phyloP scores from a whole-genome alignment of 2,113 vertebrate species.

The Lipophrys pholis region DNA sequence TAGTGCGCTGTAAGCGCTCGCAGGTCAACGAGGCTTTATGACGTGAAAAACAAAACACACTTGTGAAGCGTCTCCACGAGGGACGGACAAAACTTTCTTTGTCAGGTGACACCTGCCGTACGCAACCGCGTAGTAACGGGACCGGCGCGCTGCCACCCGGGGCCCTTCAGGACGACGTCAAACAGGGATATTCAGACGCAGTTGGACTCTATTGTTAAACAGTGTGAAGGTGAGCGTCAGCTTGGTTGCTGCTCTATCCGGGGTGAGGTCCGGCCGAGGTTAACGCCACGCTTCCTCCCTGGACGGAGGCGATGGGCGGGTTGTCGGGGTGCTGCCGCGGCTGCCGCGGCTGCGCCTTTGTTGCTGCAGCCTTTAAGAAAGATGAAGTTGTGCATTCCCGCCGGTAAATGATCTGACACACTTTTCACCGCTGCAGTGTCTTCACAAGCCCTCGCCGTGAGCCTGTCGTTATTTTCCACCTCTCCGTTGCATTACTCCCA shows the following conservation, averaged over 20 bases:
- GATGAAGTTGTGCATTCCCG: slow-evolving; percentile 72
- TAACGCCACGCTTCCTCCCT: slow-evolving; percentile 46
- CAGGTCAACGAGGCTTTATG: slow-evolving; percentile 28
- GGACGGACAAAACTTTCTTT: slow-evolving; percentile 22
- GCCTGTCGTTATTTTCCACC: slow-evolving; percentile 61
- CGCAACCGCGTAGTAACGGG: slow-evolving; percentile 32
- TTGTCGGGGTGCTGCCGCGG: slow-evolving; percentile 57
- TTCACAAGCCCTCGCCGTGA: slow-evolving; percentile 72
- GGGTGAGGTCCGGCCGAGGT: slow-evolving; percentile 58
- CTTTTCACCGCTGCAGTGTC: slow-evolving; percentile 73
- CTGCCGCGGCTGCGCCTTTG: slow-evolving; percentile 69
- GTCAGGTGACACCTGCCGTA: slow-evolving; percentile 41
- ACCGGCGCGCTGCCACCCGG: slow-evolving; percentile 16
- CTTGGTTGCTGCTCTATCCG: slow-evolving; percentile 57
- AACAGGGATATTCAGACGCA: slow-evolving; percentile 64
- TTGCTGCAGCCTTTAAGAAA: slow-evolving; percentile 77
- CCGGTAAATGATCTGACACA: slow-evolving; percentile 82
- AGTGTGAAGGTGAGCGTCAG: slow-evolving; percentile 64
- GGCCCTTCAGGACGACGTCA: slow-evolving; percentile 54
- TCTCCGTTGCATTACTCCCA: slow-evolving; percentile 29
- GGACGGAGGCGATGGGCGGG: slow-evolving; percentile 47
- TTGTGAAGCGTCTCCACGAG: slow-evolving; percentile 7
- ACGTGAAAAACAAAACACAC: slow-evolving; percentile 8
- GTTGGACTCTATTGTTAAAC: slow-evolving; percentile 65
- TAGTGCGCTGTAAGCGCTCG: slow-evolving; percentile 3